Conservation (phyloP, 64 coral and sea anemone genomes). For the Platygyra sinensis region DNA sequence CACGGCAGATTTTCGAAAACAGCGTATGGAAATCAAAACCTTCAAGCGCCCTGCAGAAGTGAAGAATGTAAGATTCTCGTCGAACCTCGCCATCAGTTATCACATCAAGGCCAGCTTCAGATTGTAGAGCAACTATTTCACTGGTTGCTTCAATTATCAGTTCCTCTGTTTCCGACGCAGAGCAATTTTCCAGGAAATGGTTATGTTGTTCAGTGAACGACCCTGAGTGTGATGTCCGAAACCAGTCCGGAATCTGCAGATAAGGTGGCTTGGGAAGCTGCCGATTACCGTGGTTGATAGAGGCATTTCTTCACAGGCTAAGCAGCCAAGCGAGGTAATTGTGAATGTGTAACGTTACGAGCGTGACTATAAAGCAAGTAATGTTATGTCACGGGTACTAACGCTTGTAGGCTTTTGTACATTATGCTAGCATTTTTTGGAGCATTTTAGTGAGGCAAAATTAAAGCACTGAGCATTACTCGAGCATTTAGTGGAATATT, state of each 20-base stretch:
- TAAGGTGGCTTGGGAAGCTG: constrained; percentile 77
- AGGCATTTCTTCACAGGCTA: constrained; percentile 45
- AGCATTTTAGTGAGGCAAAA: no score
- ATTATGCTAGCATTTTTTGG: no score
- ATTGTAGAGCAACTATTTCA: constrained; percentile 66
- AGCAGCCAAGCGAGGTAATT: no score
- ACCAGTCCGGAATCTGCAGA: constrained; percentile 67
- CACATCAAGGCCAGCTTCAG: constrained; percentile 66
- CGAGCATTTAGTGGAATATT: no score
- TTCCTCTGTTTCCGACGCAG: background rate
- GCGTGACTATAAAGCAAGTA: no score
- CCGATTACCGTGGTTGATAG: constrained; percentile 73
- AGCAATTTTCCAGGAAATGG: background rate
- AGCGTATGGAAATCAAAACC: constrained; percentile 84
- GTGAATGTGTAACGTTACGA: no score
- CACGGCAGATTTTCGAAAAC: constrained; percentile 55
- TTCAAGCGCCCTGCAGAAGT: constrained; percentile 72
- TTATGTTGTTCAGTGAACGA: constrained; percentile 6
- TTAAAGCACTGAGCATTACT: no score
- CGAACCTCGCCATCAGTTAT: constrained; percentile 83
- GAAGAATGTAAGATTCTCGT: constrained; percentile 79
- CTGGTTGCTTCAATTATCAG: constrained; percentile 27
- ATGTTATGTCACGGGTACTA: no score
- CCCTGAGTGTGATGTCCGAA: constrained; percentile 8
- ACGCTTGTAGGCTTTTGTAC: no score